Evolutionary conservation across 2,888 invertebrate species (phyloP).

Genomic region (Caenorhabditis sp.): DNA sequence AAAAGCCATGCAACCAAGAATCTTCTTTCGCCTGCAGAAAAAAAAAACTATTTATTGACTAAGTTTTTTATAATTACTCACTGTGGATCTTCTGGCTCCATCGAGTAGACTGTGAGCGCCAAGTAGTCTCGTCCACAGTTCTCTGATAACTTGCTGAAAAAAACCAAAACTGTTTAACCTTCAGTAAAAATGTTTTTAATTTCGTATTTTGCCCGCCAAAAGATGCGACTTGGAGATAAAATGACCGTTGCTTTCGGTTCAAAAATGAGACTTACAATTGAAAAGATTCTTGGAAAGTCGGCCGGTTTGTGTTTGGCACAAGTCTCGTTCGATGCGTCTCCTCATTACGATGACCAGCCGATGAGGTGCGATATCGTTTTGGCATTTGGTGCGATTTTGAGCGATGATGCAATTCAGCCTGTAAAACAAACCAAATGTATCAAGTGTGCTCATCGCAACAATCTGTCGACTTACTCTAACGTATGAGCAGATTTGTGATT

Average conservation of each 20-base stretch:
- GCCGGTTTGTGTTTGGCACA: slow-evolving; percentile 41
- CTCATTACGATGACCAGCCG: slow-evolving; percentile 5
- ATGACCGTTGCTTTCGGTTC: too few relatives aligned
- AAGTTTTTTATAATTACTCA: slow-evolving; percentile 3
- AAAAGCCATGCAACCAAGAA: slow-evolving; percentile 63
- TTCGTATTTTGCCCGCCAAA: neutral
- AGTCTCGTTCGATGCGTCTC: slow-evolving; percentile 40
- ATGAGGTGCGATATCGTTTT: slow-evolving; percentile 22
- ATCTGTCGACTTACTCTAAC: slow-evolving; percentile 19
- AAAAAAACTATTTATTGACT: neutral
- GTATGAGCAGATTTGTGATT: slow-evolving; percentile 32
- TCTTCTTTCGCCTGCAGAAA: slow-evolving; percentile 32
- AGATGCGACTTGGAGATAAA: neutral
- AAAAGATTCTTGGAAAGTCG: slow-evolving; percentile 51
- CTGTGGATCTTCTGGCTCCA: slow-evolving; percentile 27
- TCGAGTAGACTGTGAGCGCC: slow-evolving; percentile 42
- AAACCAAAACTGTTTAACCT: neutral
- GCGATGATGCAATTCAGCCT: slow-evolving; percentile 34
- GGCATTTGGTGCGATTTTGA: slow-evolving; percentile 2
- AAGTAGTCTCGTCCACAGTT: slow-evolving; percentile 40
- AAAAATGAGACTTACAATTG: slow-evolving; percentile 42
- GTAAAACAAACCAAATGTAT: neutral
- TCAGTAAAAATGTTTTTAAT: too few relatives aligned
- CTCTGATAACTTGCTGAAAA: slow-evolving; percentile 36
- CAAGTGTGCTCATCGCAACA: neutral